phyloP scores from a whole-genome alignment of 2,113 vertebrate genomes.

The Zapus hudsonius region DNA sequence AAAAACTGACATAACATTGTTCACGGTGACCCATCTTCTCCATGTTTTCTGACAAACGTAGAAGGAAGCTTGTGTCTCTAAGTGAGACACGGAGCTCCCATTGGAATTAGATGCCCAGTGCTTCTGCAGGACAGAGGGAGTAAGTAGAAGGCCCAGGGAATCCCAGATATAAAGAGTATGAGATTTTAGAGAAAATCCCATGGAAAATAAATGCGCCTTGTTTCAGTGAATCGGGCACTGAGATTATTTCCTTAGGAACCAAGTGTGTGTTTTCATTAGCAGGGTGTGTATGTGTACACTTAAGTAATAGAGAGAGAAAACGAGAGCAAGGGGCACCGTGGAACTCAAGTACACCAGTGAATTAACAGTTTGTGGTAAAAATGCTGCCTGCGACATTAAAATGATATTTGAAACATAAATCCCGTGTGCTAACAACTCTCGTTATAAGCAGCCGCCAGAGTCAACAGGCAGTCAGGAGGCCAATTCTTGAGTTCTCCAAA shows the following conservation, averaged over 20 bases:
- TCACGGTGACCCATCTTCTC: constrained; percentile 67
- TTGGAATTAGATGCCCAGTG: constrained; percentile 67
- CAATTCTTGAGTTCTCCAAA: constrained; percentile 81
- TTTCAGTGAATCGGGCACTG: constrained; percentile 81
- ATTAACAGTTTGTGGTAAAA: constrained; percentile 88
- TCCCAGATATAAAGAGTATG: constrained; percentile 73
- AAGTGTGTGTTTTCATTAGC: constrained; percentile 79
- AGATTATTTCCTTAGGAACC: constrained; percentile 85
- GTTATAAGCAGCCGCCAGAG: constrained; percentile 85
- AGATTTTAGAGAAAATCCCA: constrained; percentile 83
- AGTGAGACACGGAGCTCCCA: constrained; percentile 29
- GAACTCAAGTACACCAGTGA: constrained; percentile 82
- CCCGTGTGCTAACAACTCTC: constrained; percentile 86
- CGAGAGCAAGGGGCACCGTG: constrained; percentile 71
- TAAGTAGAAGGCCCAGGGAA: constrained; percentile 76
- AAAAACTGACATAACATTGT: constrained; percentile 63
- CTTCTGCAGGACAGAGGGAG: constrained; percentile 71
- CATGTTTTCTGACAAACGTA: constrained; percentile 53
- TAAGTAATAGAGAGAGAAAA: neutral
- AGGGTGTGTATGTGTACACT: neutral
- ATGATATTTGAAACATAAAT: constrained; percentile 91
- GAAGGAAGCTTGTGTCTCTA: constrained; percentile 42
- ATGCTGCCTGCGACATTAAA: constrained; percentile 87
- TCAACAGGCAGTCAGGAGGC: constrained; percentile 87
- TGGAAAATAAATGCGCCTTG: constrained; percentile 80